phyloP scores from a whole-genome alignment of 1,140 invertebrate species.

The Papilio polytes region DNA sequence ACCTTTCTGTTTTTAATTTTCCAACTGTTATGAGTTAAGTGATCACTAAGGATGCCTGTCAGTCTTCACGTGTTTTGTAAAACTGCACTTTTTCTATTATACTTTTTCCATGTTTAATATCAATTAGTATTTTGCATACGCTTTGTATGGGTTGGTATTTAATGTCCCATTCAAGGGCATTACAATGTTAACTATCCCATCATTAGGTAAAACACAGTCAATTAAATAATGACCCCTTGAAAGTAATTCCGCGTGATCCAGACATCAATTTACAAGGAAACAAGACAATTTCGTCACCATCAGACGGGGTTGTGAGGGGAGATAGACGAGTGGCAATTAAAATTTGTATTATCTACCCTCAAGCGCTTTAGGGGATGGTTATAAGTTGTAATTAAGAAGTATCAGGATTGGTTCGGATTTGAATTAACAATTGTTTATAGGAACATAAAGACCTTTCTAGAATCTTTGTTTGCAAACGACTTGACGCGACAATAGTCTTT shows the following conservation, averaged over 20 bases:
- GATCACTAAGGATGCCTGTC: no score
- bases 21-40: no score
- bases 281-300: slow-evolving; percentile 58
- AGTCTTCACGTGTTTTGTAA: no score
- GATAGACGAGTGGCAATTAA: slow-evolving; percentile 57
- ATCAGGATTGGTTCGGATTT: slow-evolving; percentile 32
- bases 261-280: slow-evolving; percentile 62
- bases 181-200: slow-evolving; percentile 2
- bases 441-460: not conserved
- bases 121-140: slow-evolving; percentile 37
- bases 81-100: no score
- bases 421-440: slow-evolving; percentile 25
- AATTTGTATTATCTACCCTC: slow-evolving; percentile 59
- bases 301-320: slow-evolving; percentile 43
- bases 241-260: slow-evolving; percentile 48
- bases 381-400: slow-evolving; percentile 39
- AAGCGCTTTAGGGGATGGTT: slow-evolving; percentile 40
- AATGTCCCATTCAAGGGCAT: not conserved
- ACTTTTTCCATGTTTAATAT: not conserved
- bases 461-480: not conserved
- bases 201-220: slow-evolving; percentile 16
- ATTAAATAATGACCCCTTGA: slow-evolving; percentile 29
- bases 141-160: slow-evolving; percentile 34
- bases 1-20: not conserved
- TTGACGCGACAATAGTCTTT: not conserved